Conservation (phyloP, 2,113 vertebrate genomes). For the Chrysochloris asiatica region DNA sequence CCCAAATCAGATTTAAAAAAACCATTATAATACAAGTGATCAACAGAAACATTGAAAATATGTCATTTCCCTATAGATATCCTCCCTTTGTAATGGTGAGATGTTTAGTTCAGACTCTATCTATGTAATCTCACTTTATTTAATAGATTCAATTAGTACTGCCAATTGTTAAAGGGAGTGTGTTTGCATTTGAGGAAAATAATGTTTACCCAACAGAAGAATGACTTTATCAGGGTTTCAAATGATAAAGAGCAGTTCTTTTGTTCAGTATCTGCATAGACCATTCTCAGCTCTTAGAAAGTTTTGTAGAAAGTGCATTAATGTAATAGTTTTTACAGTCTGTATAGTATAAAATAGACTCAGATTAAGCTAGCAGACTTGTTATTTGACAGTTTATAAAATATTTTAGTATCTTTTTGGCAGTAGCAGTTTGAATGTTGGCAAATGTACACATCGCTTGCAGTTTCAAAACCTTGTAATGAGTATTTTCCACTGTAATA, state of each 20-base stretch:
- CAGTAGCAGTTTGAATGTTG: conserved; percentile 88
- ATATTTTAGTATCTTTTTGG: conserved; percentile 90
- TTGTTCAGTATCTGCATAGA: not conserved
- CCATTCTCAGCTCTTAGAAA: conserved; percentile 71
- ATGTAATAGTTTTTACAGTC: conserved; percentile 82
- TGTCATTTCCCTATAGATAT: not conserved
- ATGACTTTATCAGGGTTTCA: not conserved
- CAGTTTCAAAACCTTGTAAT: conserved; percentile 86
- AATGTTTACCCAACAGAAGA: not conserved
- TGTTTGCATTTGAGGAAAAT: conserved; percentile 32
- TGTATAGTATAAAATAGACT: conserved; percentile 84
- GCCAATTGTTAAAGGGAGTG: not conserved
- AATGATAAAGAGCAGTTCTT: conserved; percentile 48
- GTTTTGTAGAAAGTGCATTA: conserved; percentile 76
- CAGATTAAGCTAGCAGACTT: conserved; percentile 88
- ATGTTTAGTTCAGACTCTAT: not conserved
- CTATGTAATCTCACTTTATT: not conserved
- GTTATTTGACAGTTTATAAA: conserved; percentile 90
- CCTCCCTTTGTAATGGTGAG: conserved; percentile 41
- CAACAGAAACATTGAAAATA: conserved; percentile 53
- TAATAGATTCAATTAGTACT: not conserved
- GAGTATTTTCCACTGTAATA: conserved; percentile 87
- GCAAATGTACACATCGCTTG: conserved; percentile 85
- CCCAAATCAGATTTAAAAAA: conserved; percentile 67
- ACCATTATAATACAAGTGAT: conserved; percentile 50